phyloP scores from a whole-genome alignment of 2,113 vertebrate species.

The Lepidothrix coronata region DNA sequence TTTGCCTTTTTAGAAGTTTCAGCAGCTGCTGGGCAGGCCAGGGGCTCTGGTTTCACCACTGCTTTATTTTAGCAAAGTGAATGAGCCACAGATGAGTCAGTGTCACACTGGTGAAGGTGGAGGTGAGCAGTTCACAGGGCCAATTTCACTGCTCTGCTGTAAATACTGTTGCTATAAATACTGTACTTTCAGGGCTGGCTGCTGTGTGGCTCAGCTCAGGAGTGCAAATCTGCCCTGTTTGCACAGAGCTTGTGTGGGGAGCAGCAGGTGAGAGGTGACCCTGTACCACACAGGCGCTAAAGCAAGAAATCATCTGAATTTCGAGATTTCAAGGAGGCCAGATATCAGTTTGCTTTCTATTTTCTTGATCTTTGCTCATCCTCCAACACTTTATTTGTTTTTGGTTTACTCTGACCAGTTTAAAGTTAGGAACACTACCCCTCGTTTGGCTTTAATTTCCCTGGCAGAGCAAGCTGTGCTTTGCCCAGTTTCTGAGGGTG shows the following conservation, averaged over 20 bases:
- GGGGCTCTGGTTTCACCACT: background rate
- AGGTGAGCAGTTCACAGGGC: background rate
- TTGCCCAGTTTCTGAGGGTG: background rate
- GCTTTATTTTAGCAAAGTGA: background rate
- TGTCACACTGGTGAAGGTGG: background rate
- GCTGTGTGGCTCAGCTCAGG: background rate
- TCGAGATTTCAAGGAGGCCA: background rate
- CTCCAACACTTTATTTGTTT: background rate
- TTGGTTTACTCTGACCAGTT: background rate
- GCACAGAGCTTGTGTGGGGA: background rate
- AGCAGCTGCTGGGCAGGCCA: rapidly evolving
- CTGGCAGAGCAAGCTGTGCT: background rate
- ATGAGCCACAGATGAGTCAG: background rate
- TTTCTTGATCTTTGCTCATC: background rate
- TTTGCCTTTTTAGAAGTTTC: background rate
- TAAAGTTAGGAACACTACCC: background rate
- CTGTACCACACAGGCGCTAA: background rate
- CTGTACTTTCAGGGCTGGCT: background rate
- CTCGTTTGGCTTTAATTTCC: background rate
- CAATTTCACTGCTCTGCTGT: background rate
- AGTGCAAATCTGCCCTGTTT: background rate
- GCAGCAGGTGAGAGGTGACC: background rate
- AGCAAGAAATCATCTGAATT: background rate
- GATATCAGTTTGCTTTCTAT: background rate
- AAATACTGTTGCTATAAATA: background rate